phyloP scores from a whole-genome alignment of 1,140 invertebrate species.

The Hypsibius dujardini region DNA sequence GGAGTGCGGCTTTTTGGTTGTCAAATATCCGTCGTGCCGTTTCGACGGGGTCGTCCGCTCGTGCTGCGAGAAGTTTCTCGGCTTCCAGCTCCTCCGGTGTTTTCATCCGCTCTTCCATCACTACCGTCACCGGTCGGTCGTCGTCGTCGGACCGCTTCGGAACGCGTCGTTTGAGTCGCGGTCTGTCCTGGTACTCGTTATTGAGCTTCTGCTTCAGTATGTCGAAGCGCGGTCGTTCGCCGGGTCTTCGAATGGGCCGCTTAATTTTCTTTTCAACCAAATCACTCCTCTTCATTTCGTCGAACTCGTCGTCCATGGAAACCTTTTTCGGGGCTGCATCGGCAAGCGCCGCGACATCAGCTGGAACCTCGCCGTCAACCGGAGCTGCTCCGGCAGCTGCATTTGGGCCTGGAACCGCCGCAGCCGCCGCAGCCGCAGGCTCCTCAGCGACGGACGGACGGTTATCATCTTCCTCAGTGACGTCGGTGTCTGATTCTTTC shows the following conservation, averaged over 20 bases:
- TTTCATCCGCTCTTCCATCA: background rate
- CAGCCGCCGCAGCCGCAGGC: background rate
- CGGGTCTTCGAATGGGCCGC: background rate
- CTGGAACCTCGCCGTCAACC: background rate
- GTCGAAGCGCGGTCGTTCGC: background rate
- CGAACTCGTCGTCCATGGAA: no score
- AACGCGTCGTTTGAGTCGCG: background rate
- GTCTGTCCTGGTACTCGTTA: background rate
- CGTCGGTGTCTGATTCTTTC: background rate
- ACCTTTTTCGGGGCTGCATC: background rate
- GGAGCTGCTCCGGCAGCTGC: background rate
- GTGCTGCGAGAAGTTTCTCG: background rate
- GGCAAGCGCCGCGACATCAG: background rate
- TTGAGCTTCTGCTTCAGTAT: background rate
- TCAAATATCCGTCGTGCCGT: background rate
- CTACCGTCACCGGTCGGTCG: background rate
- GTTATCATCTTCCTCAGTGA: background rate
- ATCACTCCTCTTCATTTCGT: no score
- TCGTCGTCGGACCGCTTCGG: background rate
- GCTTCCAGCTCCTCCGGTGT: background rate
- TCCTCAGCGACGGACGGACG: background rate
- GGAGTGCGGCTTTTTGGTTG: background rate
- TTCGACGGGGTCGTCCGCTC: slow-evolving; percentile 1
- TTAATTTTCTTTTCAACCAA: background rate
- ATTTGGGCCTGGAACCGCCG: no score